A percentile compares a stretch with the other conserved stretches of the same genome.
Conservation (phyloP, 2,888 invertebrate species). For the Hyposoter dolosus region DNA sequence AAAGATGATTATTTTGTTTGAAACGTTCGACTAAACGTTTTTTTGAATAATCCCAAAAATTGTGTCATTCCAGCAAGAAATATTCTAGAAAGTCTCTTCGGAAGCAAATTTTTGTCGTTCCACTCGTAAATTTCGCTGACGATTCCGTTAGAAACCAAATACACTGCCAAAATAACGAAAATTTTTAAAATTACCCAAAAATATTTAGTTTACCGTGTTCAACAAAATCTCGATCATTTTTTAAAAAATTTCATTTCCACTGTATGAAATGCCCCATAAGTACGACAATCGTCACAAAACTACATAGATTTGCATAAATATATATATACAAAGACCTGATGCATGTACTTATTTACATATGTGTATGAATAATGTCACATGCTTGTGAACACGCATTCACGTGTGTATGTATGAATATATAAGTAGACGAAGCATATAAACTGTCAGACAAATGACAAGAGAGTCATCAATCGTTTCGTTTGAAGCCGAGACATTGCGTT, state of each 20-base stretch:
- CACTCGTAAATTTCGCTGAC: too few relatives aligned
- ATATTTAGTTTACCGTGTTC: too few relatives aligned
- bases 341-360: neutral
- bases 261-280: slow-evolving; percentile 22
- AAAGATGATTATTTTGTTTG: neutral
- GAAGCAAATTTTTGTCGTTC: too few relatives aligned
- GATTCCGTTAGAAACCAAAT: too few relatives aligned
- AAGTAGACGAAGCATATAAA: slow-evolving; percentile 35
- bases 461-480: slow-evolving; percentile 47
- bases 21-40: neutral
- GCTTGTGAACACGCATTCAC: neutral
- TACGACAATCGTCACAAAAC: neutral
- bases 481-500: slow-evolving; percentile 18
- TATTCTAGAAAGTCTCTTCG: too few relatives aligned
- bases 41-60: neutral
- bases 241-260: too few relatives aligned
- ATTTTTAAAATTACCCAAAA: too few relatives aligned
- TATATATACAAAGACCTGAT: neutral
- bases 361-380: slow-evolving; percentile 6
- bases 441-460: slow-evolving; percentile 47
- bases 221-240: too few relatives aligned
- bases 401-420: slow-evolving; percentile 14
- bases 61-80: neutral
- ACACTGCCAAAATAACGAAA: too few relatives aligned
- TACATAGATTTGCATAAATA: slow-evolving; percentile 29